Percentiles rank a stretch among this genome's conserved stretches.
phyloP scores from a whole-genome alignment of 1,140 invertebrate genomes.

The Eurosta solidaginis region DNA sequence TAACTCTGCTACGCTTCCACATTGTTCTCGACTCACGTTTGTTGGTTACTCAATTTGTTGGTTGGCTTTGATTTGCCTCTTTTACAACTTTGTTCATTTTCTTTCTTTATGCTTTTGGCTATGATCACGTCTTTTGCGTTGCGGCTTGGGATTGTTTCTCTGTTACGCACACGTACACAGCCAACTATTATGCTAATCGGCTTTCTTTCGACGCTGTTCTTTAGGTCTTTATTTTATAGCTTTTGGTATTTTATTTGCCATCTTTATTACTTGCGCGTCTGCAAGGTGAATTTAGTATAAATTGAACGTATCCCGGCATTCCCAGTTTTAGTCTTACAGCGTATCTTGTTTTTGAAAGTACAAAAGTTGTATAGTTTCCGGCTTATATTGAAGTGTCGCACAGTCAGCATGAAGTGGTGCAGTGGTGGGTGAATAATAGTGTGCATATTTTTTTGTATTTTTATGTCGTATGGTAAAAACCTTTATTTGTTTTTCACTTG shows the following conservation, averaged over 20 bases:
- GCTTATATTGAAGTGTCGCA: constrained; percentile 41
- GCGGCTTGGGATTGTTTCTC: background rate
- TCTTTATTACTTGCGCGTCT: background rate
- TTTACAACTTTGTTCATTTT: background rate
- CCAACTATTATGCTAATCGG: constrained; percentile 11
- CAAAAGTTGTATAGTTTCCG: constrained; percentile 36
- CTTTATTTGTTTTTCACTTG: background rate
- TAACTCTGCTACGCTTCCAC: background rate
- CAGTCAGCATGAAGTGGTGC: constrained; percentile 36
- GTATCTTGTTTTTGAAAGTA: constrained; percentile 21
- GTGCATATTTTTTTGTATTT: no score
- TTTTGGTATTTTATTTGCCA: background rate
- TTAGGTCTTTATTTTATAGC: constrained; percentile 26
- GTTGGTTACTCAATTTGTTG: background rate
- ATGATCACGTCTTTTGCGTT: background rate
- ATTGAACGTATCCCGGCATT: constrained; percentile 46
- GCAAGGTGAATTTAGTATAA: constrained; percentile 41
- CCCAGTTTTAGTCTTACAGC: constrained; percentile 55
- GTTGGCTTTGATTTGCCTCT: background rate
- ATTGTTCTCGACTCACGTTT: constrained; percentile 5
- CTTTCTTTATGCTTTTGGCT: background rate
- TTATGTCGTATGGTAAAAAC: no score
- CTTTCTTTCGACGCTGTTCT: constrained; percentile 35
- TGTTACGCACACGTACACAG: background rate
- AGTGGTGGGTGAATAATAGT: background rate